Conservation (phyloP, 35 echinoderm and acorn worm genomes). For the Anneissia japonica region DNA sequence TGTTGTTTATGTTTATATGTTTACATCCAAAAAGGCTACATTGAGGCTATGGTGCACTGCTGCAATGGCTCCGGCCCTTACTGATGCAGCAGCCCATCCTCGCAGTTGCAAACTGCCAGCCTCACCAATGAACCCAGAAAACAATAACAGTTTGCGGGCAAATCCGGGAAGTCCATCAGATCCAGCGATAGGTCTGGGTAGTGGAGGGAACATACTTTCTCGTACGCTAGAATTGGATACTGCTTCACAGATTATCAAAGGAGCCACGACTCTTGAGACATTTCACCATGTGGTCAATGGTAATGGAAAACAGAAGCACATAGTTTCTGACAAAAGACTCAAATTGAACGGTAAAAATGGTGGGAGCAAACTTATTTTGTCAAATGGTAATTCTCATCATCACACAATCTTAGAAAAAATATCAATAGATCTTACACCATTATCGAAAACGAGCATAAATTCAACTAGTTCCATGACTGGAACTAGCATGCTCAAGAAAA, state of each 20-base stretch:
- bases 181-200: not conserved
- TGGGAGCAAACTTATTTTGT: not conserved
- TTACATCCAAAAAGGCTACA: not conserved
- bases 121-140: slow-evolving; percentile 75
- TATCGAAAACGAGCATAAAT: not conserved
- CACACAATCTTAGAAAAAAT: not conserved
- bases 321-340: not conserved
- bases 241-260: not conserved
- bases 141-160: slow-evolving; percentile 6
- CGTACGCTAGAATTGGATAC: not conserved
- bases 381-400: not conserved
- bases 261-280: not conserved
- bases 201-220: not conserved
- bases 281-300: not conserved
- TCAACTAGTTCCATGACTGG: not conserved
- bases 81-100: slow-evolving; percentile 95
- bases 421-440: not conserved
- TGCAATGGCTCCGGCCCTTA: slow-evolving; percentile 99
- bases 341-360: not conserved
- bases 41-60: slow-evolving; percentile 74
- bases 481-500: not conserved
- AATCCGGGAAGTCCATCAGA: not conserved
- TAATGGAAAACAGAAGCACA: not conserved
- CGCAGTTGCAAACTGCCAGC: slow-evolving; percentile 91
- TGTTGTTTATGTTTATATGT: not conserved